Base-by-base conservation (phyloP, 2,797 vertebrate species). In the Pipistrellus pipistrellus region DNA sequence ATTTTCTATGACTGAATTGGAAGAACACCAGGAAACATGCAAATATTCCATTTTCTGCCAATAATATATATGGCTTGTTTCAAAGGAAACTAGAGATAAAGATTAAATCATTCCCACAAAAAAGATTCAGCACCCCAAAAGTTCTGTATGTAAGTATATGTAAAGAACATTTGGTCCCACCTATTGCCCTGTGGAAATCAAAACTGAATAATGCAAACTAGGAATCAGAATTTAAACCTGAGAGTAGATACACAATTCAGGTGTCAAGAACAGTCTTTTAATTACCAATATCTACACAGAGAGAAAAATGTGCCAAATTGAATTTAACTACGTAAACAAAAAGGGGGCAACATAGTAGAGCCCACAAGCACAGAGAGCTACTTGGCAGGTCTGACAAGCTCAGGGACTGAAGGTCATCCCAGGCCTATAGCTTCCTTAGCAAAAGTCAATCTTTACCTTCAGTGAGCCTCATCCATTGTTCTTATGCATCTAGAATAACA, bases 121-220 rank as follows among this genome's bases (percentile, higher is more conserved):
- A 51, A 95, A 57, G 51, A 85, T 75, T 55, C 44, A 76, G 55
- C 35, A 84, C 35, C 23, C 76, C 55, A n/a, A 83, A 91, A 90
- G 32, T 77, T 92, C 55, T 62, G 6, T 80, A 75, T 44, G 1
- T 87, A 84, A 88, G n/a, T 55, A 86, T 30, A 93, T 21, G 64
- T 66, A 93, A 88, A 85, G 91, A 96, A 96, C 83, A 94, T 80
- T 88, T 91, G 53, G 62, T 87, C 46, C 38, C 25, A 89, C 32
- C 44, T 95, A 69, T 78, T 93, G 25, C 93, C 68, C 73, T 90
- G 53, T 62, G 71, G 82, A 92, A 94, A 85, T 82, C 82, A 93
- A 95, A 95, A 93, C 8, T 85, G n/a, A 92, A 64, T 76, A 94
- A 94, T 64, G 51, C 48, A 95, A 95, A 96, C 71, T 86, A 59